Conservation (phyloP, 2,888 invertebrate species). For the Zygothrica quintamaculata region DNA sequence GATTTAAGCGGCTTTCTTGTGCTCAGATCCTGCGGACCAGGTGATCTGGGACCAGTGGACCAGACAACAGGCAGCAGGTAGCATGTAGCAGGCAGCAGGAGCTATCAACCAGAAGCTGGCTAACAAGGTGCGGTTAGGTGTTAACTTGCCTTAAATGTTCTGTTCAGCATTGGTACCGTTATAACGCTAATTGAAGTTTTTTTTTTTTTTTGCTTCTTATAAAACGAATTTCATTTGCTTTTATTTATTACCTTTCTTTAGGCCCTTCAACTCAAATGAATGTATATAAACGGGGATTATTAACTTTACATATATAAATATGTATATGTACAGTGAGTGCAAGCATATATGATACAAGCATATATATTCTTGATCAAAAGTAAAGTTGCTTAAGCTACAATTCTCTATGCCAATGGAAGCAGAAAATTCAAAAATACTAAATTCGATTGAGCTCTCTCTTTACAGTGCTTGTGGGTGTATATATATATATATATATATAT, state of each 20-base stretch:
- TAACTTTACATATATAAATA: no score
- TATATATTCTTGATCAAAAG: no score
- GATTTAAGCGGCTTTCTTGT: conserved; percentile 73
- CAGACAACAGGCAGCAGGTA: background rate
- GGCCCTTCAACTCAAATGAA: no score
- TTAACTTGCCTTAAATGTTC: conserved; percentile 69
- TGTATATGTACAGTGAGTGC: no score
- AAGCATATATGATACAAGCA: no score
- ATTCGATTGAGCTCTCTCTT: no score
- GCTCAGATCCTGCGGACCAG: conserved; percentile 9
- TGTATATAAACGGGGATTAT: no score
- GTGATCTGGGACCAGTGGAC: conserved; percentile 7
- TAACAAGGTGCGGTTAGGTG: conserved; percentile 62
- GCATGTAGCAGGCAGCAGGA: background rate
- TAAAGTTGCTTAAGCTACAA: no score
- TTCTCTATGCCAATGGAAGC: no score
- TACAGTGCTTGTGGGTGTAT: no score
- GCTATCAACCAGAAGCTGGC: background rate
- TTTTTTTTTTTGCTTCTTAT: background rate
- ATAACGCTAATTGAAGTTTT: conserved; percentile 70
- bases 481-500: no score
- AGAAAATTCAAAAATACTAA: no score
- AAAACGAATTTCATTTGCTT: conserved; percentile 18
- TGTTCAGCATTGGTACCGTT: conserved; percentile 54
- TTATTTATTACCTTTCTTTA: background rate